phyloP scores from a whole-genome alignment of 2,797 vertebrate species.

The Mionectes olivaceus region DNA sequence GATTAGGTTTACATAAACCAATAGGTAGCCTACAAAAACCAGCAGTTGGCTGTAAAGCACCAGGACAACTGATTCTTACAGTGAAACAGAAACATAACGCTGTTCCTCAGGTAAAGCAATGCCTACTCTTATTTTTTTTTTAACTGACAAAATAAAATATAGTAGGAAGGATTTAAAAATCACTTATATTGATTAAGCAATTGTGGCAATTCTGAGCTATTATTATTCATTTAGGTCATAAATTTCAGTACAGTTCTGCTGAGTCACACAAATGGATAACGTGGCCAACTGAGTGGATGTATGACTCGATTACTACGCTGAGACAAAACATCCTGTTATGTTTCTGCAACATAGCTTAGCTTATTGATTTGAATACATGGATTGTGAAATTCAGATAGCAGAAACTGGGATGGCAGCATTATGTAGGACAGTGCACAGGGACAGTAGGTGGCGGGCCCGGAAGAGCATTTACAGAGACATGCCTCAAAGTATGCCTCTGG shows the following conservation, averaged over 20 bases:
- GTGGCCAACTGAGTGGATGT: neutral
- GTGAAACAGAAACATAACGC: neutral
- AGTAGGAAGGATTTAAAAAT: slow-evolving; percentile 23
- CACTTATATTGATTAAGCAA: slow-evolving; percentile 41
- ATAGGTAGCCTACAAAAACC: neutral
- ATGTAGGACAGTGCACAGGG: neutral
- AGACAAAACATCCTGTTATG: slow-evolving; percentile 14
- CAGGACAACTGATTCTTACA: neutral
- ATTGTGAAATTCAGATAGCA: neutral
- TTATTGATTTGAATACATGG: neutral
- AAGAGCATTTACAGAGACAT: neutral
- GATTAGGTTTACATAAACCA: neutral
- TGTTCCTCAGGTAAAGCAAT: neutral
- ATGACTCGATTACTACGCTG: neutral
- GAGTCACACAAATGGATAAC: slow-evolving; percentile 10
- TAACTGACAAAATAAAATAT: slow-evolving; percentile 17
- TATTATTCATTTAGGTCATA: slow-evolving; percentile 22
- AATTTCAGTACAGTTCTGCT: slow-evolving; percentile 24
- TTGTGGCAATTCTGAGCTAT: slow-evolving; percentile 14
- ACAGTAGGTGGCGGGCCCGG: neutral
- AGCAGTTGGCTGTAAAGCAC: neutral
- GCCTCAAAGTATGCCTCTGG: neutral
- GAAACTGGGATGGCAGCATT: neutral
- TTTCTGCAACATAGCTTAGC: neutral
- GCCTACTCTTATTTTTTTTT: neutral